These are phyloP conservation scores for Bombus consobrinus DNA, from an alignment of 1,140 invertebrate genomes.

Conservation along the genomic window DNA sequence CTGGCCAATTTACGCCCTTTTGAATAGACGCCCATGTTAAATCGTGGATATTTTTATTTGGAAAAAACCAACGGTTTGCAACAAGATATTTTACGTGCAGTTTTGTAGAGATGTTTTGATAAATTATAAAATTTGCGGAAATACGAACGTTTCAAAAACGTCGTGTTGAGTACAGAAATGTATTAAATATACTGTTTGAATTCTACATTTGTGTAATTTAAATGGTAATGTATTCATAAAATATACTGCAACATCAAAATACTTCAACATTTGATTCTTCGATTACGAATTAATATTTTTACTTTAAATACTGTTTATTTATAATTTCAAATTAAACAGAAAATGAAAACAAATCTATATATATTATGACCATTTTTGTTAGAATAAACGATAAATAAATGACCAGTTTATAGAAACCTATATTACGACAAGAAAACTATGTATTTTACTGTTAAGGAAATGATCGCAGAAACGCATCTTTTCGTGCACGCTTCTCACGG, in stretches of 20 bases:
- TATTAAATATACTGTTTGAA: too few species aligned
- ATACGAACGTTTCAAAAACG: too few species aligned
- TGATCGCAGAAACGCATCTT: not conserved
- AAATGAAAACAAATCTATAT: too few species aligned
- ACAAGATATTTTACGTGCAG: not conserved
- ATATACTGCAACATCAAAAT: not conserved
- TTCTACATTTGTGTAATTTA: too few species aligned
- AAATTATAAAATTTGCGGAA: not conserved
- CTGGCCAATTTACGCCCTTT: not conserved
- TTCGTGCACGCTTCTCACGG: not conserved
- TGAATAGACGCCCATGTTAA: not conserved
- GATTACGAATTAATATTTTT: not conserved
- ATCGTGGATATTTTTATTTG: not conserved
- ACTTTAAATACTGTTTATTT: not conserved
- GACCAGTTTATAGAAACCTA: too few species aligned
- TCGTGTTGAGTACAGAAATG: too few species aligned
- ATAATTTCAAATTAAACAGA: not conserved
- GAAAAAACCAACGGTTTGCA: accelerated
- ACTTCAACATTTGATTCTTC: not conserved
- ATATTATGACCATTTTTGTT: too few species aligned
- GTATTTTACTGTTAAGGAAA: too few species aligned
- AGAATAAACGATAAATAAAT: too few species aligned
- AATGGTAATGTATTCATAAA: too few species aligned
- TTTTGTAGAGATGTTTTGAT: not conserved
- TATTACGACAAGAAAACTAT: too few species aligned